Evolutionary conservation across 2,888 invertebrate species (phyloP).

Genomic region (Platycheirus albimanus): DNA sequence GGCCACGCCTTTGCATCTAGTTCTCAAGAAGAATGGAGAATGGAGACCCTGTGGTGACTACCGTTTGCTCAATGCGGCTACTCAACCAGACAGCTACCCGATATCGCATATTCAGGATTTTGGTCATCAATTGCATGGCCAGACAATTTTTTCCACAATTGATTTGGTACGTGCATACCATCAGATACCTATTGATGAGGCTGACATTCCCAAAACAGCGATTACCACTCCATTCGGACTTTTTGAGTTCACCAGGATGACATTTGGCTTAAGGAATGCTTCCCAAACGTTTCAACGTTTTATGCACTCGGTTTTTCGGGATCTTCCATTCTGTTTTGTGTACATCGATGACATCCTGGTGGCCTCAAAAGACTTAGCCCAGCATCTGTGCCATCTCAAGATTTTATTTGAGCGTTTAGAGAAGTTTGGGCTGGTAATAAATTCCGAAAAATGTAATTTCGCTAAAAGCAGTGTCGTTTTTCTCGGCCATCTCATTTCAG

Average conservation of each 20-base stretch:
- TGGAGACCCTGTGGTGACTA: too few relatives aligned
- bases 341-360: constrained; percentile 15
- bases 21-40: too few relatives aligned
- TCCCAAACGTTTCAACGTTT: constrained; percentile 2
- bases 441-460: not conserved
- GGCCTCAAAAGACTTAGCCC: not conserved
- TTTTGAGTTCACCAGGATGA: constrained; percentile 6
- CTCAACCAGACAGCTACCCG: too few relatives aligned
- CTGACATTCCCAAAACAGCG: constrained; percentile 1
- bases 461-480: not conserved
- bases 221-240: constrained; percentile 3
- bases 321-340: not conserved
- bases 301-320: not conserved
- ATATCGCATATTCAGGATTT: too few relatives aligned
- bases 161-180: not conserved
- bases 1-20: too few relatives aligned
- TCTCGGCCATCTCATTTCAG: too few relatives aligned
- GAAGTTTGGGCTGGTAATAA: not conserved
- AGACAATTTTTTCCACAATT: not conserved
- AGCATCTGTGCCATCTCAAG: not conserved
- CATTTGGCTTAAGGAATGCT: not conserved
- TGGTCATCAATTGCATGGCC: not conserved
- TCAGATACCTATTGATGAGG: not conserved
- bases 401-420: not conserved
- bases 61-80: too few relatives aligned